Conservation (phyloP, 2,888 invertebrate species). For the Rhamnusium bicolor region DNA sequence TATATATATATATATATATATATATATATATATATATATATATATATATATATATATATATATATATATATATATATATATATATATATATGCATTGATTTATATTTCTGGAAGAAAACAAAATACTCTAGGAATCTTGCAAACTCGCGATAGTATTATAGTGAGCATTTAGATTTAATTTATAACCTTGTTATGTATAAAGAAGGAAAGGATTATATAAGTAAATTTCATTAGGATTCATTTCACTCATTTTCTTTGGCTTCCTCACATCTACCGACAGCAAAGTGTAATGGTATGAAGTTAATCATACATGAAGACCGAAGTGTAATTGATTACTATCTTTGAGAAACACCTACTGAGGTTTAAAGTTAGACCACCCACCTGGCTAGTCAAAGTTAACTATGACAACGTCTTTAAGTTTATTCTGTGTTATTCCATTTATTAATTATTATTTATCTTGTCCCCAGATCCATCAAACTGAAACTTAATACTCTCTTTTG, state of each 20-base stretch:
- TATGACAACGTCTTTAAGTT: background rate
- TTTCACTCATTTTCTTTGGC: background rate
- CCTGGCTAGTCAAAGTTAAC: conserved; percentile 4
- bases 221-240: background rate
- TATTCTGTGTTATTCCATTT: conserved; percentile 21
- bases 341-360: conserved; percentile 21
- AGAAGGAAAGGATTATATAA: background rate
- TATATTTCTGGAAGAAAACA: background rate
- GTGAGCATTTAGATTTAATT: background rate
- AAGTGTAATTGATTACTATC: background rate
- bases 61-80: too few relatives aligned
- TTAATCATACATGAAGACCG: background rate
- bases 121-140: background rate
- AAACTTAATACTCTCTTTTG: conserved; percentile 18
- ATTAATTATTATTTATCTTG: conserved; percentile 30
- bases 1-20: too few relatives aligned
- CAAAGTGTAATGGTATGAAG: background rate
- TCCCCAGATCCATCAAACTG: conserved; percentile 32
- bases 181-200: background rate
- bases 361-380: conserved; percentile 25
- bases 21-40: too few relatives aligned
- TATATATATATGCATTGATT: background rate
- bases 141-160: background rate
- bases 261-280: background rate
- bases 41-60: too few relatives aligned